Conservation (phyloP, 2,113 vertebrate species). For the Phylloscopus whistleri region DNA sequence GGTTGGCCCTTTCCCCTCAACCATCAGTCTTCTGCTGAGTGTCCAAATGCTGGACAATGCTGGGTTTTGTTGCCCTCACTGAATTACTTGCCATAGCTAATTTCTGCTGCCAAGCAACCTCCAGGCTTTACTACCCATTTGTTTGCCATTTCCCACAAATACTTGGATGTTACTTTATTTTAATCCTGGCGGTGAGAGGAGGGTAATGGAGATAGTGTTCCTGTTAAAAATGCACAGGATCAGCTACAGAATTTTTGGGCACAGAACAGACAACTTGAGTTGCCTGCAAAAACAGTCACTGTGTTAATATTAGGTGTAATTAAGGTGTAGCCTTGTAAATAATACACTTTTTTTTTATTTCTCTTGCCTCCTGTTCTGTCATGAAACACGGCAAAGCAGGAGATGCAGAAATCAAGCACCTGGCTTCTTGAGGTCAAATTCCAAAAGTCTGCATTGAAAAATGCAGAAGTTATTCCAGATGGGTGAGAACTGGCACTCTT, state of each 20-base stretch:
- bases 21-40: neutral
- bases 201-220: neutral
- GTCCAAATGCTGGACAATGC: neutral
- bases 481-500: neutral
- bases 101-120: constrained; percentile 1
- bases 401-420: constrained; percentile 3
- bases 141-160: constrained; percentile 16
- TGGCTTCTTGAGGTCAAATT: neutral
- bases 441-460: neutral
- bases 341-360: neutral
- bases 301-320: neutral
- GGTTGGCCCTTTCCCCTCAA: neutral
- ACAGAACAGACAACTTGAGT: neutral
- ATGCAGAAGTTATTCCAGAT: constrained; percentile 1
- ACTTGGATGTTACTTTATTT: neutral
- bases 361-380: neutral
- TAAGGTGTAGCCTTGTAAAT: neutral
- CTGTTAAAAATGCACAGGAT: constrained; percentile 9
- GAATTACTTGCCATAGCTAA: neutral
- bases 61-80: constrained; percentile 20
- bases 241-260: neutral
- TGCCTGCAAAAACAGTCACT: neutral
- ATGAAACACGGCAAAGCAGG: neutral
- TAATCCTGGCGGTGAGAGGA: neutral
- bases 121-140: neutral